Conservation (phyloP, 2,797 vertebrate species). For the Heterohyrax brucei region DNA sequence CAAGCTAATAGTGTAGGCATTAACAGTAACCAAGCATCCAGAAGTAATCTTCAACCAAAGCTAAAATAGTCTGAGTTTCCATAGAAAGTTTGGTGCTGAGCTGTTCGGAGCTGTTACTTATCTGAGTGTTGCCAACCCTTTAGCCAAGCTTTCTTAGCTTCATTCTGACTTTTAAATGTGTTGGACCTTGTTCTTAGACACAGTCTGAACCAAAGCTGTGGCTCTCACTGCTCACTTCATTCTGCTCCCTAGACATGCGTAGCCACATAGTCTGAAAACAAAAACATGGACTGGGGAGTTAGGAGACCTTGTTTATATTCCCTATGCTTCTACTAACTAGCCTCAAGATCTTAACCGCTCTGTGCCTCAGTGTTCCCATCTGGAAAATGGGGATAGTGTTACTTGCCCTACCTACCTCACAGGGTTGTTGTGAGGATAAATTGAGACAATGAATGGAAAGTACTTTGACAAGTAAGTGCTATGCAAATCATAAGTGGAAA, state of each 20-base stretch:
- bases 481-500: constrained; percentile 80
- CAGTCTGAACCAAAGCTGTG: constrained; percentile 68
- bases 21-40: constrained; percentile 55
- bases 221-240: constrained; percentile 67
- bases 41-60: constrained; percentile 80
- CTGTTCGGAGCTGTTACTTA: constrained; percentile 73
- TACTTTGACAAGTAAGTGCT: constrained; percentile 82
- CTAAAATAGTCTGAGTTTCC: constrained; percentile 68
- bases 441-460: constrained; percentile 80
- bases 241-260: constrained; percentile 68
- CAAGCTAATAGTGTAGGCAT: constrained; percentile 67
- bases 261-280: constrained; percentile 66
- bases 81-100: constrained; percentile 74
- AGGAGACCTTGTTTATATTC: constrained; percentile 78
- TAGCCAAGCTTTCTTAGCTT: constrained; percentile 77
- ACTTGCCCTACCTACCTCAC: constrained; percentile 86
- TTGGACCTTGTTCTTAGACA: constrained; percentile 54
- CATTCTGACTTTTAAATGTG: constrained; percentile 53
- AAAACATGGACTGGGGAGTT: constrained; percentile 71
- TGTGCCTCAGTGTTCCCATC: constrained; percentile 86
- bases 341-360: constrained; percentile 84
- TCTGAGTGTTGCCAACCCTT: constrained; percentile 72
- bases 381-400: constrained; percentile 84
- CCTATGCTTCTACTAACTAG: constrained; percentile 83
- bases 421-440: constrained; percentile 86